Percentiles rank a stretch among this genome's conserved stretches.
Evolutionary conservation across 2,797 vertebrate species (phyloP).

Genomic region (Malurus splendens): DNA sequence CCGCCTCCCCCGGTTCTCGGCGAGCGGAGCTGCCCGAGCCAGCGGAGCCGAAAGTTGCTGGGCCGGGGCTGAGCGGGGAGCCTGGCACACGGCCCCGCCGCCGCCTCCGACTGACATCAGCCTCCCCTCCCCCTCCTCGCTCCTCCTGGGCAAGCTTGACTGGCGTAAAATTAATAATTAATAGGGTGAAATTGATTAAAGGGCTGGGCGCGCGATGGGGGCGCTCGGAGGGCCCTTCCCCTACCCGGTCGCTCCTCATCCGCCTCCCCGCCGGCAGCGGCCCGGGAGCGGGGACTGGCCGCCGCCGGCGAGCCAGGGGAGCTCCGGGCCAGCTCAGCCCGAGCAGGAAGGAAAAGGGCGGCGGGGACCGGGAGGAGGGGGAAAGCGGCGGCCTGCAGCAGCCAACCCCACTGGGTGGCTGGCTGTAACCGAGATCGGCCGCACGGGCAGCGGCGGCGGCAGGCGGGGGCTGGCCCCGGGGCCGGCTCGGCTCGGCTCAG

Average conservation of each 20-base stretch:
- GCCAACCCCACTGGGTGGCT: neutral
- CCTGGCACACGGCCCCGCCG: slow-evolving; percentile 17
- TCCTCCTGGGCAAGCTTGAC: slow-evolving; percentile 65
- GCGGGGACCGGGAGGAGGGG: neutral
- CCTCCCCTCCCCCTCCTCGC: slow-evolving; percentile 55
- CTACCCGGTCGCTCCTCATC: neutral
- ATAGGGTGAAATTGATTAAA: slow-evolving; percentile 77
- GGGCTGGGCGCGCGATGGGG: slow-evolving; percentile 44
- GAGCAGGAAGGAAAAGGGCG: slow-evolving; percentile 36
- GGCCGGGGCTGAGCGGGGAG: slow-evolving; percentile 17
- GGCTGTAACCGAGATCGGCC: neutral
- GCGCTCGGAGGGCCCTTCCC: slow-evolving; percentile 28
- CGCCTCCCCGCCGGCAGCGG: neutral
- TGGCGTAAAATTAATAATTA: slow-evolving; percentile 78
- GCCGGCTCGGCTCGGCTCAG: neutral
- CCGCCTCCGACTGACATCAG: slow-evolving; percentile 41
- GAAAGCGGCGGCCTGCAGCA: neutral
- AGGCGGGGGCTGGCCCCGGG: neutral
- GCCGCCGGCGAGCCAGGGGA: neutral
- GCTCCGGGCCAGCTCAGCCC: neutral
- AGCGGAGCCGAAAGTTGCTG: slow-evolving; percentile 30
- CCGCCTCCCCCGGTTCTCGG: neutral
- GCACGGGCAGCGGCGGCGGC: neutral
- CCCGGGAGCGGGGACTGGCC: neutral
- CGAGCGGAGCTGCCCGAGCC: neutral